These are phyloP conservation scores for Drosophila kuntzei DNA, from an alignment of 2,888 invertebrate species.

Conservation along the genomic window DNA sequence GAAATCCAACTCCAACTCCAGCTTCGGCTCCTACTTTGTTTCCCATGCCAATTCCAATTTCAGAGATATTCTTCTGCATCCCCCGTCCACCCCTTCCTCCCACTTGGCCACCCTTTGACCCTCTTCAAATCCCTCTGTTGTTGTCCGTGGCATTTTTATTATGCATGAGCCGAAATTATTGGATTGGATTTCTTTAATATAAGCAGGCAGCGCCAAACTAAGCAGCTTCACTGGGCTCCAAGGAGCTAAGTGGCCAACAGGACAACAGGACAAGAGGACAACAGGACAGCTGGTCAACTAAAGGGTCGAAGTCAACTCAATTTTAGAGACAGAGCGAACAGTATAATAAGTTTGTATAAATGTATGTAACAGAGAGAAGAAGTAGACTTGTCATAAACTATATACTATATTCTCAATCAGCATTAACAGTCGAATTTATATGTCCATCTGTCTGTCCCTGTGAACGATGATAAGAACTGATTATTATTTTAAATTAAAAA, in stretches of 20 bases:
- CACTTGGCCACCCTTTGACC: slow-evolving; percentile 32
- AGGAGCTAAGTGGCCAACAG: slow-evolving; percentile 48
- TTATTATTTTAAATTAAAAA: no score
- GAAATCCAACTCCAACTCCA: slow-evolving; percentile 2
- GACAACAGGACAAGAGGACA: slow-evolving; percentile 5
- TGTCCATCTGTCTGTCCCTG: no score
- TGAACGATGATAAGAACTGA: no score
- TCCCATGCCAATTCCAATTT: slow-evolving; percentile 32
- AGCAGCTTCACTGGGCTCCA: slow-evolving; percentile 34
- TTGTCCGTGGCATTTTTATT: slow-evolving; percentile 66
- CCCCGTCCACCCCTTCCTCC: background rate
- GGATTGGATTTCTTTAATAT: slow-evolving; percentile 62
- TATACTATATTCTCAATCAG: background rate
- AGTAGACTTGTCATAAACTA: background rate
- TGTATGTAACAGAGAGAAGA: background rate
- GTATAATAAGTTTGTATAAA: background rate
- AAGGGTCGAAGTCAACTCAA: slow-evolving; percentile 2
- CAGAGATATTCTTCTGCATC: slow-evolving; percentile 16
- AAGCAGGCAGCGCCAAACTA: slow-evolving; percentile 45
- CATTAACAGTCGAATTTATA: background rate
- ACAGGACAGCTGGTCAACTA: background rate
- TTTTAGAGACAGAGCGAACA: background rate
- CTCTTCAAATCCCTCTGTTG: slow-evolving; percentile 50
- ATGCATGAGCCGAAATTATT: slow-evolving; percentile 65
- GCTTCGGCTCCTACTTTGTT: background rate